phyloP scores from a whole-genome alignment of 1,140 invertebrate species.

The Saxidomus purpurata region DNA sequence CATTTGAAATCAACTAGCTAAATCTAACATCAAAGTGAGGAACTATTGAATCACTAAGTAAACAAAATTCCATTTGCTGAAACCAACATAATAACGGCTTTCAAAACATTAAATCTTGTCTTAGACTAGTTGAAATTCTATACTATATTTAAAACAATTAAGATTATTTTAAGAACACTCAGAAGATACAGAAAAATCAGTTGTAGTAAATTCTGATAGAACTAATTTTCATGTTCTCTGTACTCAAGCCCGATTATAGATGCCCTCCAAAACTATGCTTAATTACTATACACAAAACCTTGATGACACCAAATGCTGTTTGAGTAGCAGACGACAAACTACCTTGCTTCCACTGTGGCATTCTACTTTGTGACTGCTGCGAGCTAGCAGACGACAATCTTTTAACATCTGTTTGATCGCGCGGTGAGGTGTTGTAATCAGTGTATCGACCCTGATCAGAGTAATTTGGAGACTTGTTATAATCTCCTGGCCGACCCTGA shows the following conservation, averaged over 20 bases:
- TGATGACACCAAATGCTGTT: background rate
- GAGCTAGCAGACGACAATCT: constrained; percentile 45
- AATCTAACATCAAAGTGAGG: too few relatives aligned
- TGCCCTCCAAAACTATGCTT: background rate
- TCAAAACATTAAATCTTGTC: too few relatives aligned
- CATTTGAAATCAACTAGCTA: background rate
- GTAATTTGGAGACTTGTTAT: constrained; percentile 4
- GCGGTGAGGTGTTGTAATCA: constrained; percentile 25
- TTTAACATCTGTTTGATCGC: constrained; percentile 29
- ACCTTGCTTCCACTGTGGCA: constrained; percentile 53
- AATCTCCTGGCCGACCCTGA: constrained; percentile 36
- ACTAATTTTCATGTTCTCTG: too few relatives aligned
- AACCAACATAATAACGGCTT: too few relatives aligned
- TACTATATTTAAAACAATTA: too few relatives aligned
- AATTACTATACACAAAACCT: background rate
- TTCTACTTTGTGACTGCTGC: constrained; percentile 36
- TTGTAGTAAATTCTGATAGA: too few relatives aligned
- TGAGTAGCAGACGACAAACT: constrained; percentile 18
- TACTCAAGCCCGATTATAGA: too few relatives aligned
- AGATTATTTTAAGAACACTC: too few relatives aligned
- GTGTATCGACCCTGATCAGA: constrained; percentile 17
- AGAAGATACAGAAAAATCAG: too few relatives aligned
- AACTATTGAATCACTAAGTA: too few relatives aligned
- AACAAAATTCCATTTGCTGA: too few relatives aligned
- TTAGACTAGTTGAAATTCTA: too few relatives aligned